Evolutionary conservation across 2,888 invertebrate genomes (phyloP).

Genomic region (Pardosa pseudoannulata): DNA sequence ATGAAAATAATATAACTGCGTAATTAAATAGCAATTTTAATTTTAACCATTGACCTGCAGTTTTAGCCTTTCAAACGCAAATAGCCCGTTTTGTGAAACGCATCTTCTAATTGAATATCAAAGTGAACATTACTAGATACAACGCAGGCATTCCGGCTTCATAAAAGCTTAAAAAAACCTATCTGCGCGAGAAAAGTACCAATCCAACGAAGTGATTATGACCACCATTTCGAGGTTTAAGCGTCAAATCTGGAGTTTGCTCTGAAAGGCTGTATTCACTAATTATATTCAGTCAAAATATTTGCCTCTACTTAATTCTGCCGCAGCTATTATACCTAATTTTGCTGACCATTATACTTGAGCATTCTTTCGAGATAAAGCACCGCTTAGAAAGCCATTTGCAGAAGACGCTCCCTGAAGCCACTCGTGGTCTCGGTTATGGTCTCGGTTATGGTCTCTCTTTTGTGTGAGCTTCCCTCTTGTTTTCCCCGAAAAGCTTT

Average conservation of each 20-base stretch:
- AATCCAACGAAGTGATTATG: slow-evolving; percentile 67
- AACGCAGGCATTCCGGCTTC: not conserved
- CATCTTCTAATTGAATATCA: slow-evolving; percentile 6
- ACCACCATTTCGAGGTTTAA: slow-evolving; percentile 43
- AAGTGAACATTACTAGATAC: not conserved
- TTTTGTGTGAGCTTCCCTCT: slow-evolving; percentile 25
- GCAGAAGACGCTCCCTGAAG: slow-evolving; percentile 42
- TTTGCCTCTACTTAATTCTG: slow-evolving; percentile 67
- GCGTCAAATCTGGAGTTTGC: slow-evolving; percentile 10
- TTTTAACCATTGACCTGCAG: not conserved
- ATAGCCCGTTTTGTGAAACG: not conserved
- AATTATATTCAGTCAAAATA: slow-evolving; percentile 71
- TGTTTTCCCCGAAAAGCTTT: slow-evolving; percentile 48
- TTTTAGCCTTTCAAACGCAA: not conserved
- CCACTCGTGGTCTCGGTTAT: slow-evolving; percentile 29
- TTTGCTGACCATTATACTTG: slow-evolving; percentile 61
- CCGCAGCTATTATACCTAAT: slow-evolving; percentile 57
- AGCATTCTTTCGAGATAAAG: slow-evolving; percentile 62
- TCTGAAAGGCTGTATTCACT: slow-evolving; percentile 36
- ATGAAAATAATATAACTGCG: no score
- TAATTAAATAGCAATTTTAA: not conserved
- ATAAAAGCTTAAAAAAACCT: slow-evolving; percentile 2
- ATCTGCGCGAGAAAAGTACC: slow-evolving; percentile 21
- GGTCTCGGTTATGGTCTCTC: slow-evolving; percentile 25
- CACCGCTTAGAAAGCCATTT: slow-evolving; percentile 39